Base-by-base conservation (phyloP, 2,888 invertebrate species). In the Polymixis flavicincta region DNA sequence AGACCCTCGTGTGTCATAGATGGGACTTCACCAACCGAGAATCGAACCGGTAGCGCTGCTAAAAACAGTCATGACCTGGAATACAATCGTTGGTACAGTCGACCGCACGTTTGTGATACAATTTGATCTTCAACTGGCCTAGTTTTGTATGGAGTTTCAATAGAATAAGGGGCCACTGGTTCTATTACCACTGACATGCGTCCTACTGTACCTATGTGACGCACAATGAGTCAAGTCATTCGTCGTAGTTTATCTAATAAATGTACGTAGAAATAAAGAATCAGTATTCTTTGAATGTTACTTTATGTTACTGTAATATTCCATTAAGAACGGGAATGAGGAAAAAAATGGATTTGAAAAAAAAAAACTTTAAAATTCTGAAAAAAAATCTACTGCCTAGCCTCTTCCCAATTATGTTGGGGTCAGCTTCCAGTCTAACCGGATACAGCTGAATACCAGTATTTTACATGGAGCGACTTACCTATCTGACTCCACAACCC, bases 11-110 rank as follows among this genome's bases (percentile, higher is more conserved):
- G 65, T 80, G 76, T 85, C 85, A 76, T 71, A 48, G 0, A 9
- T 69, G 66, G 76, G 80, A 60, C 76, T 83, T 75, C 76, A 80
- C 77, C 60, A 57, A 2, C 28, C 54, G 50, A 72, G 76, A 85
- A 82, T 73, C 70, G 60, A 83, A 85, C 70, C 71, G 57, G 76
- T 66, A 77, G 57, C 9, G 0, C 13, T 3, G 50, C 37, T 72
- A 61, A 55, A 80, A 71, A 76, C 65, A 57, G 28, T 45, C 42
- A 45, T 77, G 73, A 77, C 76, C 83, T 69, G 55, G 37, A 64
- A 76, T 1, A 22, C n/a, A 45, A 72, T 81, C 65, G 25, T n/a
- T 42, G 19, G 19, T 37, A 61, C 17, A n/a, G n/a, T 42, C 42
- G 11, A 11, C 1, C 1, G 17, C 63, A n/a, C 42, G 9, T 25